Evolutionary conservation across 2,113 vertebrate genomes (phyloP).

Genomic region (Tautogolabrus adspersus): DNA sequence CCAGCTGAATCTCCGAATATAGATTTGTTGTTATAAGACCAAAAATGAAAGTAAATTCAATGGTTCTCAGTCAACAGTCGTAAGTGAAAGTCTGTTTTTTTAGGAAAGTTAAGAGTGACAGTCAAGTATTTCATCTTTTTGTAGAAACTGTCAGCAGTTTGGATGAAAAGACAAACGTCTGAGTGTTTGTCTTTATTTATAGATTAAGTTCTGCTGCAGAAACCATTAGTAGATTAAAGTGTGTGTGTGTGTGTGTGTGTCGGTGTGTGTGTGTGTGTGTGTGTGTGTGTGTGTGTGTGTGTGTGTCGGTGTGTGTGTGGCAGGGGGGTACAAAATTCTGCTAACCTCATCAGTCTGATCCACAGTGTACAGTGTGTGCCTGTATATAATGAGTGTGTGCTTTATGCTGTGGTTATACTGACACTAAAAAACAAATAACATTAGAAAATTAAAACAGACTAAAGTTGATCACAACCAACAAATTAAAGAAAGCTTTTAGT

Average conservation of each 20-base stretch:
- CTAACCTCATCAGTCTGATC: constrained; percentile 53
- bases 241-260: too few relatives aligned
- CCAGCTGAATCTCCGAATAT: background rate
- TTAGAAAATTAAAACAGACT: background rate
- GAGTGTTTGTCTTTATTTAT: constrained; percentile 46
- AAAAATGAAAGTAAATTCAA: background rate
- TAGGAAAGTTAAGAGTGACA: background rate
- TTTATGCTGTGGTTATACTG: background rate
- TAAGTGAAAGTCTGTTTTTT: constrained; percentile 4
- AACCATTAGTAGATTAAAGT: constrained; percentile 72
- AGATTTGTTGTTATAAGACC: background rate
- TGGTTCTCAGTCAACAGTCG: background rate
- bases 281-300: too few relatives aligned
- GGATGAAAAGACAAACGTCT: constrained; percentile 14
- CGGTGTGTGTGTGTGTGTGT: too few relatives aligned
- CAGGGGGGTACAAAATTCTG: constrained; percentile 10
- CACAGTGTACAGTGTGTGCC: background rate
- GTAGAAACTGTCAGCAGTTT: constrained; percentile 30
- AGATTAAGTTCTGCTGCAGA: constrained; percentile 56
- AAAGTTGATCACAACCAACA: background rate
- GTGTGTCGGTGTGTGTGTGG: too few relatives aligned
- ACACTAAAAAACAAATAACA: background rate
- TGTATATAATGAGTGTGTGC: constrained; percentile 1
- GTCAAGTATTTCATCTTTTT: background rate
- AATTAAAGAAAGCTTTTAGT: too few relatives aligned